A percentile compares a stretch with the other conserved stretches of the same genome.
Evolutionary conservation across 2,797 vertebrate species (phyloP).

Genomic region (Falco novaeseelandiae): DNA sequence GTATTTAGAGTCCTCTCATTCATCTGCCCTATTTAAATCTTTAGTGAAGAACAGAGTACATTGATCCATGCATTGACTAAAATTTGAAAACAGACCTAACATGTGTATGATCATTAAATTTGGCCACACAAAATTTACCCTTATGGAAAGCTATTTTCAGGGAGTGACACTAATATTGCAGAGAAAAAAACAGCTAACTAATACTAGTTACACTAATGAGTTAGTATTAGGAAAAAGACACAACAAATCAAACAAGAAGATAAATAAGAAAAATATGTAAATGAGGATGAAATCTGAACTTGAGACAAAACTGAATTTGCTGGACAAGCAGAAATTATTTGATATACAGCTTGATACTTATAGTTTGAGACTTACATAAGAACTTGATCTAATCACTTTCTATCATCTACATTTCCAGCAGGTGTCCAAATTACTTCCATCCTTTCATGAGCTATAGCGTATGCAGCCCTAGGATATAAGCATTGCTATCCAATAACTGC

Average conservation of each 20-base stretch:
- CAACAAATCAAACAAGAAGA: fast-evolving
- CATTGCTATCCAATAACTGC: neutral
- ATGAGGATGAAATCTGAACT: neutral
- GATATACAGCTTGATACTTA: neutral
- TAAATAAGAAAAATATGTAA: neutral
- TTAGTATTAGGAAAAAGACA: neutral
- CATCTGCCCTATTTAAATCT: neutral
- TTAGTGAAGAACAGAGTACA: neutral
- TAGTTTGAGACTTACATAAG: slow-evolving; percentile 42
- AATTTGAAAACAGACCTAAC: neutral
- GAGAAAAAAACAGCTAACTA: neutral
- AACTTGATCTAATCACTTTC: neutral
- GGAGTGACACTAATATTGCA: neutral
- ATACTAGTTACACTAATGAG: neutral
- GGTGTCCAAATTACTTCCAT: slow-evolving; percentile 8
- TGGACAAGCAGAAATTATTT: neutral
- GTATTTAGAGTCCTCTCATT: neutral
- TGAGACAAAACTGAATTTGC: slow-evolving; percentile 1
- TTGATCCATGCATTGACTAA: neutral
- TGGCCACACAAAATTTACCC: neutral
- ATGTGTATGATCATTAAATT: neutral
- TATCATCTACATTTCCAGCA: slow-evolving; percentile 1
- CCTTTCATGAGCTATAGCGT: neutral
- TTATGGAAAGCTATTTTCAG: neutral
- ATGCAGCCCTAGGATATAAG: neutral